phyloP scores from a whole-genome alignment of 2,797 vertebrate genomes.

The Cottoperca gobio region DNA sequence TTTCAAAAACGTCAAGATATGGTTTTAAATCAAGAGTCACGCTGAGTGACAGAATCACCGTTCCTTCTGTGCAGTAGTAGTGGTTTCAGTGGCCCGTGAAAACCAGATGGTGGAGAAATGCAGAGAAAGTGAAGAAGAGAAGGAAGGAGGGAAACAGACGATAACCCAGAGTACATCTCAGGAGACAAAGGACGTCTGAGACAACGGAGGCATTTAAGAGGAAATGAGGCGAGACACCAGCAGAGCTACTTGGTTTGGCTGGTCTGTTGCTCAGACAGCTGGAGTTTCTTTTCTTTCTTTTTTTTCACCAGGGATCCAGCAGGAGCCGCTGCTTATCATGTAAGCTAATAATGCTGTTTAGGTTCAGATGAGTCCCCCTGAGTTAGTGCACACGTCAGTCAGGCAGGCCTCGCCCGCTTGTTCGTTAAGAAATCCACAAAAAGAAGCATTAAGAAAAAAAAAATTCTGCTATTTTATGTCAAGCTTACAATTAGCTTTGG shows the following conservation, averaged over 20 bases:
- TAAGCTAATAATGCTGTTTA: slow-evolving; percentile 77
- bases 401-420: slow-evolving; percentile 64
- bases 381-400: slow-evolving; percentile 83
- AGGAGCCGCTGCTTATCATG: slow-evolving; percentile 55
- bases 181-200: slow-evolving; percentile 41
- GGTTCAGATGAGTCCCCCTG: slow-evolving; percentile 84
- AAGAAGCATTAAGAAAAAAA: slow-evolving; percentile 47
- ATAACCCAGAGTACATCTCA: slow-evolving; percentile 63
- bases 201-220: slow-evolving; percentile 52
- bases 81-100: slow-evolving; percentile 69
- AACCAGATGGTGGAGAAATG: slow-evolving; percentile 40
- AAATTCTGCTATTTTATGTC: slow-evolving; percentile 66
- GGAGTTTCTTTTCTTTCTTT: slow-evolving; percentile 42
- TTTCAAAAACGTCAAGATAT: slow-evolving; percentile 51
- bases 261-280: slow-evolving; percentile 70
- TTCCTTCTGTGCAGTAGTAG: slow-evolving; percentile 72
- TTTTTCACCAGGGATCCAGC: slow-evolving; percentile 58
- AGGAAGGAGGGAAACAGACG: slow-evolving; percentile 37
- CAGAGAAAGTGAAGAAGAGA: slow-evolving; percentile 24
- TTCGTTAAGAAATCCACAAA: slow-evolving; percentile 77
- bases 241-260: slow-evolving; percentile 74
- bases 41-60: slow-evolving; percentile 55
- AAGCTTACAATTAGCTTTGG: slow-evolving; percentile 83
- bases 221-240: slow-evolving; percentile 57
- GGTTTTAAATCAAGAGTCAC: slow-evolving; percentile 46